Base-by-base conservation (phyloP, 2,888 invertebrate species). In the Eucera pruinosa region DNA sequence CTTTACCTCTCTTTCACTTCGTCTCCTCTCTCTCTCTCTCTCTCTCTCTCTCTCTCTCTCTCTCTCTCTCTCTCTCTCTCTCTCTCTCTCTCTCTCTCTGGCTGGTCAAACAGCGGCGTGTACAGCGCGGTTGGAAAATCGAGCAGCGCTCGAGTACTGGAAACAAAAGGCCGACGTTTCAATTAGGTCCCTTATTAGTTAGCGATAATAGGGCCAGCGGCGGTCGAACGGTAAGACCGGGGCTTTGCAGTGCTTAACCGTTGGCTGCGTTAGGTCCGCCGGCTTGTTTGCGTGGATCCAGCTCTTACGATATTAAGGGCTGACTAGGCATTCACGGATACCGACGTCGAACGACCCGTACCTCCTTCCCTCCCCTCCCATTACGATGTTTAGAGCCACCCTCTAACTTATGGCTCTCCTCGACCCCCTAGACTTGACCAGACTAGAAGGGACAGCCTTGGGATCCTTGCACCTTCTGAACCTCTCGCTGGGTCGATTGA, bases 271-370 rank as follows among this genome's bases (percentile, higher is more conserved):
- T 84, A 79, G 84, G 86, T 85, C 83, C 82, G 75, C 82, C 83
- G 87, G 88, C 82, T 89, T 92, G 91, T 92, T 92, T 92, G 91
- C 90, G 83, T 80, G 87, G 88, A 90, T 90, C 89, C 89, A 80
- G 90, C 92, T 91, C 90, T 91, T 90, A 91, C 87, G 90, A 90
- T 91, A 91, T 92, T 90, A 90, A 90, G 91, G 90, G 91, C 91
- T 91, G 91, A 91, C 91, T 91, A 90, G 90, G 90, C 90, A 91
- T 89, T 90, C 88, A 78, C 86, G 78, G 33, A 58, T 77, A 23
- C 18, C 55, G 41, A 41, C 80, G 75, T 79, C 62, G 69, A 70
- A 75, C 81, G 68, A 71, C 79, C 50, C 27, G 6, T 52, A 47
- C 47, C 48, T 23, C 36, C 27, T 9, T 52, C 54, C 45, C 41